These are phyloP conservation scores for Parotia lawesii DNA, from an alignment of 2,113 vertebrate genomes.

Conservation along the genomic window DNA sequence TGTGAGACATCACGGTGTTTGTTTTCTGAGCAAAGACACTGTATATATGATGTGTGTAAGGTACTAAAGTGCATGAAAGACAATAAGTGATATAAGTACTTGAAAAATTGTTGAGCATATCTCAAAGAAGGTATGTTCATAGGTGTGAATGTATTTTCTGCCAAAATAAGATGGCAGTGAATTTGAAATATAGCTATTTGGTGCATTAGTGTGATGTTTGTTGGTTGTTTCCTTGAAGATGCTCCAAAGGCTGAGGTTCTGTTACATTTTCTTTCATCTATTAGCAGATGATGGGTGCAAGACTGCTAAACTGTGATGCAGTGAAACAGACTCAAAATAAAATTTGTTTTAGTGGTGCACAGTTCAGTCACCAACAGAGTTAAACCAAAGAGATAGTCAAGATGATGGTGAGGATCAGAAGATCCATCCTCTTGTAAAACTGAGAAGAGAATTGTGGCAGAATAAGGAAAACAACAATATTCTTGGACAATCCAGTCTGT, in stretches of 20 bases:
- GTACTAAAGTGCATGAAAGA: background rate
- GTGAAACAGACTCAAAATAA: background rate
- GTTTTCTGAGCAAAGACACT: background rate
- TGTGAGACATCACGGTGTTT: background rate
- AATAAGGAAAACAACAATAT: background rate
- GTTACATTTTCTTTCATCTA: background rate
- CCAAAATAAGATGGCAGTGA: background rate
- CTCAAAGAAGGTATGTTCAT: background rate
- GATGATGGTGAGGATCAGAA: background rate
- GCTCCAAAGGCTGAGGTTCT: background rate
- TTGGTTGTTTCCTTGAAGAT: background rate
- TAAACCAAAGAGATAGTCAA: background rate
- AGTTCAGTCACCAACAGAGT: background rate
- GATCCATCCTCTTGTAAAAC: background rate
- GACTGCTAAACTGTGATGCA: background rate
- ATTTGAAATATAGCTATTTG: background rate
- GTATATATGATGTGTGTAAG: background rate
- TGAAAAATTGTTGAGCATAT: background rate
- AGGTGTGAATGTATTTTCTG: background rate
- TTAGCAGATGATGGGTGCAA: background rate
- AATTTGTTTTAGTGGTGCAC: background rate
- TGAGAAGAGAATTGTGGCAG: background rate
- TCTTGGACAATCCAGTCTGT: background rate
- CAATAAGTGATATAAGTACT: background rate
- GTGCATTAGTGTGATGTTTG: background rate